Base-by-base conservation (phyloP, 2,888 invertebrate species). In the Patella depressa region DNA sequence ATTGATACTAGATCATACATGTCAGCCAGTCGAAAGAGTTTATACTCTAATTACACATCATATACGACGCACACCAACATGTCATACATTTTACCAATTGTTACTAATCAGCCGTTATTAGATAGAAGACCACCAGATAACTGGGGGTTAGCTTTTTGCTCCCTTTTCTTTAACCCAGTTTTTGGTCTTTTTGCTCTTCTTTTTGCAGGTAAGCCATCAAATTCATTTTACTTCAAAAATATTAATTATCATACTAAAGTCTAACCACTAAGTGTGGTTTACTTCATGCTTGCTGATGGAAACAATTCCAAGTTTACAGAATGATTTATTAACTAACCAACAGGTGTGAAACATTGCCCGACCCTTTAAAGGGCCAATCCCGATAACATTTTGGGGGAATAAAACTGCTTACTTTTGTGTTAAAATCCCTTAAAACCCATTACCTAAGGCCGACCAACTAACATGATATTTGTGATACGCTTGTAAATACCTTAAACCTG, bases 131-230 rank as follows among this genome's bases (percentile, higher is more conserved):
- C 89, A 15, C 78, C 82, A 17, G 87, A 88, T 78, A 87, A 88
- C 80, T 87, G 86, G 84, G 88, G 88, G 9, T 84, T 88, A 59
- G 87, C 89, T 0, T 85, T 86, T 76, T 84, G 85, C 78, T 88
- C 89, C 2, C 53, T 88, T 45, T 86, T 88, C 75, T 79, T 85
- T 76, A 89, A 89, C 76, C 89, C 89, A 12, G 78, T 89, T 29
- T 89, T 89, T 84, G 89, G 88, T n/a, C 73, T 89, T 4, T 83
- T 88, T 71, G 89, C 89, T 71, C 80, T 88, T 34, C 78, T 88
- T 54, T 78, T 88, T 59, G 83, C 89, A 82, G 88, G 89, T 88
- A 80, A 73, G 45, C 7, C 45, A 45, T 9, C 9, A 45, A 9
- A 45, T 45, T 45, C 45, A 45, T 9, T 45, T 45, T 45, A 45